These are phyloP conservation scores for Drosophila fungiperda DNA, from an alignment of 2,888 invertebrate species.

Conservation along the genomic window DNA sequence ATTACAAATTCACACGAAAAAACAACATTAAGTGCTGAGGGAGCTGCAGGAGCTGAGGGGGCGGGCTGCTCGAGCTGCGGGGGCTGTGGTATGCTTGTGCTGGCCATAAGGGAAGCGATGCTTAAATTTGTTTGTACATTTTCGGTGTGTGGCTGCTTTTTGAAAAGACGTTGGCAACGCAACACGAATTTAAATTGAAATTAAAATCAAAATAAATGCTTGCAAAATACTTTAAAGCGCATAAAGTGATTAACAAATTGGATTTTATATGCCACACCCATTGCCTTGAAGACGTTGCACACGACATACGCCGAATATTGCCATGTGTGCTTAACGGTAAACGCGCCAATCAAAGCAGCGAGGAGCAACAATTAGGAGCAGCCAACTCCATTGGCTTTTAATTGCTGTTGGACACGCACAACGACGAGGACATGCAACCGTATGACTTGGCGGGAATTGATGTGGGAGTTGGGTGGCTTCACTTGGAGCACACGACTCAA, in stretches of 20 bases:
- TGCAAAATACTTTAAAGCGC: constrained; percentile 33
- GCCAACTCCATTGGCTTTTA: constrained; percentile 62
- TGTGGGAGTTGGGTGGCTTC: constrained; percentile 8
- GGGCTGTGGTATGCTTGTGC: constrained; percentile 17
- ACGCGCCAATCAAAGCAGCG: constrained; percentile 66
- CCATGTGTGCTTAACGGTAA: constrained; percentile 60
- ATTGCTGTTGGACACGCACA: constrained; percentile 71
- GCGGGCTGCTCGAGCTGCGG: constrained; percentile 1
- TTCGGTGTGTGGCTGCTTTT: constrained; percentile 40
- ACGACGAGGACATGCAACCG: constrained; percentile 24
- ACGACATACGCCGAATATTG: constrained; percentile 36
- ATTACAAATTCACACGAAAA: constrained; percentile 80
- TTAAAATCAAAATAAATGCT: constrained; percentile 56
- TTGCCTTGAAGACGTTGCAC: constrained; percentile 12
- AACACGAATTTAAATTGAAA: constrained; percentile 23
- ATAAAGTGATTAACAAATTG: constrained; percentile 67
- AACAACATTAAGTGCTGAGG: constrained; percentile 63
- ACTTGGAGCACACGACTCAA: constrained; percentile 44
- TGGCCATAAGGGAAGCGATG: constrained; percentile 64
- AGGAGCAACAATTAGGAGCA: constrained; percentile 73
- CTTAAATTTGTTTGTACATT: constrained; percentile 52
- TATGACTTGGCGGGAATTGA: background rate
- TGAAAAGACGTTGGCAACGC: constrained; percentile 26
- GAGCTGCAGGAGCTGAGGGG: background rate
- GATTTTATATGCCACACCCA: constrained; percentile 25